Base-by-base conservation (phyloP, 2,888 invertebrate species). In the Rhamphomyia laevipes region DNA sequence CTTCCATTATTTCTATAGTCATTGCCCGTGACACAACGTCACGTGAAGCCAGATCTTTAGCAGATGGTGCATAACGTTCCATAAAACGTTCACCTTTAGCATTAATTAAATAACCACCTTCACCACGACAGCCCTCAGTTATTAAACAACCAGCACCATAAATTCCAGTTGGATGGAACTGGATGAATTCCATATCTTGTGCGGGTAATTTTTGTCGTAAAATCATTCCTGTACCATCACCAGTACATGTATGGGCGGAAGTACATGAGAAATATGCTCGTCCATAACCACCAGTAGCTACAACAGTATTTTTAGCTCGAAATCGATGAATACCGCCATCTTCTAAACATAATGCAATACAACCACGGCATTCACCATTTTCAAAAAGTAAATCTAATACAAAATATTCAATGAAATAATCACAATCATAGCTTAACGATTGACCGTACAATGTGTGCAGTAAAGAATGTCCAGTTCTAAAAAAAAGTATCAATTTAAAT, bases 111-210 rank as follows among this genome's bases (percentile, higher is more conserved):
- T 84, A 94, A 13, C 95, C 95, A 49, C 94, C 94, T 72, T 95
- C 94, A 21, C 92, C 94, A 56, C 95, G 81, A 63, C 86, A 88
- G 0, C 88, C 96, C 71, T 96, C 95, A 0, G 96, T 95, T 56
- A 96, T 95, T 51, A 96, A 76, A 66, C 95, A 95, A 5, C 96
- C 96, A 51, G 93, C 94, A n/a, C 94, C 94, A 70, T 95, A 95
- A 67, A 95, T 94, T 64, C 86, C 91, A 48, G 96, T 96, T 2
- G 96, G 96, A 66, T 96, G 96, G 73, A 96, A 96, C 74, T 96
- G 96, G 46, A 96, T 85, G 67, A 96, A 96, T 73, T 96, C 95
- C 76, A 95, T 81, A 71, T 96, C 96, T 68, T 94, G 85, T 70
- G 85, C 86, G 57, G 86, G 86, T 33, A 96, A 75, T 33, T 90